phyloP scores from a whole-genome alignment of 2,113 vertebrate species.

The Mastomys natalensis region DNA sequence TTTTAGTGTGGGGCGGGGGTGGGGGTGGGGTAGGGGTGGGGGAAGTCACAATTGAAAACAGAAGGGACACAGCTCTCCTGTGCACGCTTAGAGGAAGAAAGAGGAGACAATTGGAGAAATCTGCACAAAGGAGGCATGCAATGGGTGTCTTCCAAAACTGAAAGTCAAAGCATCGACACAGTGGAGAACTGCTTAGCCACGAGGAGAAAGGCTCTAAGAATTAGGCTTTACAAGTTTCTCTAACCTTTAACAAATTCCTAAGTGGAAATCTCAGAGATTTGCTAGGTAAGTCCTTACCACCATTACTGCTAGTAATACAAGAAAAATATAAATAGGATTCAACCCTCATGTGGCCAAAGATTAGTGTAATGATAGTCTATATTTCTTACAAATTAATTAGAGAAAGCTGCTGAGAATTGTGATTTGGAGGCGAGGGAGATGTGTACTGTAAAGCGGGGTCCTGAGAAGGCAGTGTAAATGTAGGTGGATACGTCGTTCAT shows the following conservation, averaged over 20 bases:
- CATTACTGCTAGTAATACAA: slow-evolving; percentile 55
- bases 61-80: slow-evolving; percentile 11
- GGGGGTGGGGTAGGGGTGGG: background rate
- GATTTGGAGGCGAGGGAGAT: background rate
- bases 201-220: background rate
- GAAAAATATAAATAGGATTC: slow-evolving; percentile 62
- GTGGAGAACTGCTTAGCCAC: background rate
- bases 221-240: slow-evolving; percentile 35
- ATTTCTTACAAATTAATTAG: slow-evolving; percentile 63
- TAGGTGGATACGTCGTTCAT: slow-evolving; percentile 25
- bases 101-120: slow-evolving; percentile 34
- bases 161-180: slow-evolving; percentile 42
- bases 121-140: background rate
- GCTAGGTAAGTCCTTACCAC: background rate
- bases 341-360: background rate
- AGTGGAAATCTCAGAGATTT: slow-evolving; percentile 38
- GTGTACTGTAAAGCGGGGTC: background rate
- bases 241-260: slow-evolving; percentile 45
- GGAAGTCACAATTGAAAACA: slow-evolving; percentile 31
- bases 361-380: background rate
- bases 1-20: background rate
- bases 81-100: slow-evolving; percentile 7
- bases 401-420: slow-evolving; percentile 1
- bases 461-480: background rate
- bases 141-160: background rate